phyloP scores from a whole-genome alignment of 2,113 vertebrate species.

The Ctenomys sociabilis region DNA sequence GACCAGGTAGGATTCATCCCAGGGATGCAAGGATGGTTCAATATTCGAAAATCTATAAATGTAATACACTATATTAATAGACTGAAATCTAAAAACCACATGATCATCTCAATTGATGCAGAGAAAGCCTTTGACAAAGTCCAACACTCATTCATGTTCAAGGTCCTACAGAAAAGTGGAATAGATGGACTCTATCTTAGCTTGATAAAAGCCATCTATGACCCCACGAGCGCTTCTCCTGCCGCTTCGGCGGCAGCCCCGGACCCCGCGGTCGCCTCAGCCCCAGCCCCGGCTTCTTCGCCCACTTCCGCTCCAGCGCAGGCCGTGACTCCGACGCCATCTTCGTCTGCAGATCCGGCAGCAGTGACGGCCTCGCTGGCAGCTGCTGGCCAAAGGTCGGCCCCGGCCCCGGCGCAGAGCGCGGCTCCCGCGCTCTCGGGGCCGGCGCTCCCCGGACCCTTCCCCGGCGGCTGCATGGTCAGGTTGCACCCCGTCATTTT shows the following conservation, averaged over 20 bases:
- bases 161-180: too few species aligned
- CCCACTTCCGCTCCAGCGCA: background rate
- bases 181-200: too few species aligned
- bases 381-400: constrained; percentile 47
- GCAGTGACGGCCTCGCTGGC: background rate
- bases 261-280: rapidly evolving
- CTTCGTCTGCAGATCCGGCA: background rate
- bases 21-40: too few species aligned
- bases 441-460: constrained; percentile 85
- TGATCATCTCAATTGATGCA: too few species aligned
- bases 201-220: too few species aligned
- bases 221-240: background rate
- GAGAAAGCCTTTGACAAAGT: too few species aligned
- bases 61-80: too few species aligned
- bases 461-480: constrained; percentile 93
- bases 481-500: constrained; percentile 96
- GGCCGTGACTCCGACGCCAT: background rate
- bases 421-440: constrained; percentile 60
- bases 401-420: constrained; percentile 17
- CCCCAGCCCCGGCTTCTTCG: rapidly evolving
- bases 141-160: too few species aligned
- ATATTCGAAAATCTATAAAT: too few species aligned
- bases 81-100: too few species aligned
- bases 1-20: too few species aligned
- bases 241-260: background rate